Percentiles rank a stretch among this genome's conserved stretches.
phyloP scores from a whole-genome alignment of 35 echinoderm and acorn worm genomes.

The Anneissia japonica region DNA sequence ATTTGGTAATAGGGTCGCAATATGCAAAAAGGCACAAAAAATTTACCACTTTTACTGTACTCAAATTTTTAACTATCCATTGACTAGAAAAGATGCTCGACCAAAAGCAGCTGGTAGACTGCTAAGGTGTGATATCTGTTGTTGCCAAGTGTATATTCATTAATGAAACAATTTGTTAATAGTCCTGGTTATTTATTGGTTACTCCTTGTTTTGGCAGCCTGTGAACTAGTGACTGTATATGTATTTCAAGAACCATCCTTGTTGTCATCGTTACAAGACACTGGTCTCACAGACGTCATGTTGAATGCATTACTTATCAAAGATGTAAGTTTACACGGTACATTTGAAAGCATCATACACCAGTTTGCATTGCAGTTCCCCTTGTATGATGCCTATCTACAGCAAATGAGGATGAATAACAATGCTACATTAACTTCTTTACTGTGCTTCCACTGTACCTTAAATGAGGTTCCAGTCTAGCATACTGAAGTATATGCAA shows the following conservation, averaged over 20 bases:
- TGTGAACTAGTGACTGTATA: slow-evolving; percentile 99
- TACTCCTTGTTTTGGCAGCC: slow-evolving; percentile 26
- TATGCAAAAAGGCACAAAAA: too few species aligned
- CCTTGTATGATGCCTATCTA: neutral
- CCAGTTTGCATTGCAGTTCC: neutral
- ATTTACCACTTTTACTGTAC: too few species aligned
- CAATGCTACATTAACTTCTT: slow-evolving; percentile 16
- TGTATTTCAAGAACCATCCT: slow-evolving; percentile 97
- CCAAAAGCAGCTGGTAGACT: too few species aligned
- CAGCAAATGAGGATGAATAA: slow-evolving; percentile 16
- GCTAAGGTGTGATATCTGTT: too few species aligned
- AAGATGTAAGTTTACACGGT: slow-evolving; percentile 71
- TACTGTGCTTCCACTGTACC: neutral
- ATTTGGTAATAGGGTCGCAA: too few species aligned
- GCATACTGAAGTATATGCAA: neutral
- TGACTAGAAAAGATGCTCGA: too few species aligned
- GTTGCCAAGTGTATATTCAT: too few species aligned
- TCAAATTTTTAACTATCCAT: too few species aligned
- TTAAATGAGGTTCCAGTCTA: neutral
- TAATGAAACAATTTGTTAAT: too few species aligned
- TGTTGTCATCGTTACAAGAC: slow-evolving; percentile 90
- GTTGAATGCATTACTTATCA: slow-evolving; percentile 98
- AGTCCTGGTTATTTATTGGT: neutral
- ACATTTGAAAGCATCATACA: too few species aligned
- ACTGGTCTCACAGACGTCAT: slow-evolving; percentile 97